Base-by-base conservation (phyloP, 2,797 vertebrate species). In the Etheostoma perlongum region DNA sequence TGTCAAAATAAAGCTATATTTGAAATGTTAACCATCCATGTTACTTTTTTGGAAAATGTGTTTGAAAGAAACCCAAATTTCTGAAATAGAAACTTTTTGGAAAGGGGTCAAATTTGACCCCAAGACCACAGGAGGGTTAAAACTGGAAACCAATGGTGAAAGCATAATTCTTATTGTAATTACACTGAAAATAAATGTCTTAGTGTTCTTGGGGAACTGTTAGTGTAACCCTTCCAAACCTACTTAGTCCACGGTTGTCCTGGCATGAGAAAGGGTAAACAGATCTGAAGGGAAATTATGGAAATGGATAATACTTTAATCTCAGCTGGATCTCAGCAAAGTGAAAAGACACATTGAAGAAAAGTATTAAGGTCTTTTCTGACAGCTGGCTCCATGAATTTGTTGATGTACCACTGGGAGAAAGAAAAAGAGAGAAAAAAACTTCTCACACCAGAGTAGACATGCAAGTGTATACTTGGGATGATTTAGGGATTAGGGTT, bases 251-350 rank as follows among this genome's bases (percentile, higher is more conserved):
- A 75, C 65, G 63, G 75, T 78, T 65, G 64, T 62, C 21, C 51
- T 9, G 18, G 21, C 73, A 54, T 3, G 25, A 63, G 23, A 27
- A 78, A 65, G 69, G 52, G n/a, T 51, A 66, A 54, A 74, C 46
- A 78, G 67, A 74, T 88, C 80, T 76, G 9, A 83, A 79, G 67
- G 53, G 69, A 76, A 71, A 59, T 84, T 86, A 84, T 88, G 66
- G 79, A 81, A 53, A 70, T 33, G 60, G 76, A 78, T 85, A 68
- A 88, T 72, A 79, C 74, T 86, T 80, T 88, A 85, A 87, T 90
- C 87, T 86, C 71, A 77, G 74, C 30, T 57, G 65, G 74, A 85
- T 86, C 74, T 80, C 62, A 44, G 61, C 25, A 49, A 76, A 81
- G 73, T 82, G 69, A 85, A 84, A 87, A 84, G 85, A 54, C 79